These are phyloP conservation scores for Eupithecia subfuscata DNA, from an alignment of 2,888 invertebrate species.

Conservation along the genomic window DNA sequence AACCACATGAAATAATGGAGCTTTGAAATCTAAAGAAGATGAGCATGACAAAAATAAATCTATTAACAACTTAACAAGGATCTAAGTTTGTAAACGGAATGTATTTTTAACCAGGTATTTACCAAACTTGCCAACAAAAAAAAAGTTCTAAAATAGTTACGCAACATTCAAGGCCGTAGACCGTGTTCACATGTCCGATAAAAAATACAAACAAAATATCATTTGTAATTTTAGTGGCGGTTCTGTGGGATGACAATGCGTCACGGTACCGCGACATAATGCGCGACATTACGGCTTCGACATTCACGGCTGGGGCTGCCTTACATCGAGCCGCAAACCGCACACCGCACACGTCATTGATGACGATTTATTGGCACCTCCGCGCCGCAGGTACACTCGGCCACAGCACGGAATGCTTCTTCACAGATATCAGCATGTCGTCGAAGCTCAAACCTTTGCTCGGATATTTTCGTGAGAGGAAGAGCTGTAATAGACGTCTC, in stretches of 20 bases:
- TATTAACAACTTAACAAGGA: background rate
- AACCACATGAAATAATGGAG: background rate
- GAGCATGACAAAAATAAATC: background rate
- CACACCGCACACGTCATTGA: conserved; percentile 80
- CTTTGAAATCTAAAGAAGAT: background rate
- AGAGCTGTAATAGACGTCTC: background rate
- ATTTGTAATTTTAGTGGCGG: conserved; percentile 67
- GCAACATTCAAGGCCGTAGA: conserved; percentile 54
- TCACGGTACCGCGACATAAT: conserved; percentile 80
- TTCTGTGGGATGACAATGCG: conserved; percentile 74
- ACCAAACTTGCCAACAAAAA: background rate
- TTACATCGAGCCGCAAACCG: conserved; percentile 51
- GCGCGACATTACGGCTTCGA: conserved; percentile 80
- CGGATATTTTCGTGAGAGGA: background rate
- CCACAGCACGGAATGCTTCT: background rate
- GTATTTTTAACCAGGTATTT: background rate
- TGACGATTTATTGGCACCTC: conserved; percentile 80
- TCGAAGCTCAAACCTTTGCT: background rate
- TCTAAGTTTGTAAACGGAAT: background rate
- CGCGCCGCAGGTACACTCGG: conserved; percentile 49
- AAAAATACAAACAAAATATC: conserved; percentile 66
- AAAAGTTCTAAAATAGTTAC: conserved; percentile 39
- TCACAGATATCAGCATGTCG: background rate
- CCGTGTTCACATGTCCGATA: conserved; percentile 52
- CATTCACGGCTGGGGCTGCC: too few species aligned